phyloP scores from a whole-genome alignment of 92 coral and sea anemone species.

The Muricea muricata region DNA sequence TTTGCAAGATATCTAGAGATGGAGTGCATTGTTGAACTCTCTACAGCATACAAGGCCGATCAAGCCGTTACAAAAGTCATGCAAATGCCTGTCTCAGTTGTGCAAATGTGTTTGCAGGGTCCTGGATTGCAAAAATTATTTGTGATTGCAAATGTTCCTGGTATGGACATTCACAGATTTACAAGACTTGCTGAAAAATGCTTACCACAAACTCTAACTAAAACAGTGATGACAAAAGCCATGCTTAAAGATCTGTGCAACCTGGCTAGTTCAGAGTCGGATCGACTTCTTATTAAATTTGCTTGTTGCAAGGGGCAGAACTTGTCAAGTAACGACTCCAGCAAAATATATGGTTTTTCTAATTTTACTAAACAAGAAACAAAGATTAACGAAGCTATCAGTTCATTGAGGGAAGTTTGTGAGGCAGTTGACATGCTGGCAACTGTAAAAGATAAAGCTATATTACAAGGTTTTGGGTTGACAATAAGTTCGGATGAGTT shows the following conservation, averaged over 20 bases:
- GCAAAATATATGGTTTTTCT: conserved; percentile 42
- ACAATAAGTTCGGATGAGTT: conserved; percentile 51
- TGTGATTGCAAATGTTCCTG: conserved; percentile 29
- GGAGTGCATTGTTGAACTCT: conserved; percentile 31
- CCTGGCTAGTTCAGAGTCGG: conserved; percentile 57
- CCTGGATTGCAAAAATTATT: conserved; percentile 5
- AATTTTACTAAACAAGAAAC: conserved; percentile 21
- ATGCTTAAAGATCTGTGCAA: conserved; percentile 39
- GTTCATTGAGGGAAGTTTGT: conserved; percentile 57
- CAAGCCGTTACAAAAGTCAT: conserved; percentile 43
- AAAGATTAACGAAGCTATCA: conserved; percentile 50
- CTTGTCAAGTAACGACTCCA: too few relatives aligned
- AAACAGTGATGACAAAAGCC: conserved; percentile 21
- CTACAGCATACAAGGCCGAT: conserved; percentile 39
- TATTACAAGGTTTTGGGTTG: conserved; percentile 67
- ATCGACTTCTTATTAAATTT: too few relatives aligned
- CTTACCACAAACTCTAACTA: conserved; percentile 17
- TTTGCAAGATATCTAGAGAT: conserved; percentile 7
- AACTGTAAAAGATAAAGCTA: conserved; percentile 52
- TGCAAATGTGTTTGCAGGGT: conserved; percentile 16
- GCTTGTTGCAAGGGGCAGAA: too few relatives aligned
- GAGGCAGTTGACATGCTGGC: conserved; percentile 59
- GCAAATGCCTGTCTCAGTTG: conserved; percentile 41
- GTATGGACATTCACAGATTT: conserved; percentile 31
- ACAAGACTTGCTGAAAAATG: conserved; percentile 31